Evolutionary conservation across 1,140 invertebrate species (phyloP).

Genomic region (Drosophila pruinosa): DNA sequence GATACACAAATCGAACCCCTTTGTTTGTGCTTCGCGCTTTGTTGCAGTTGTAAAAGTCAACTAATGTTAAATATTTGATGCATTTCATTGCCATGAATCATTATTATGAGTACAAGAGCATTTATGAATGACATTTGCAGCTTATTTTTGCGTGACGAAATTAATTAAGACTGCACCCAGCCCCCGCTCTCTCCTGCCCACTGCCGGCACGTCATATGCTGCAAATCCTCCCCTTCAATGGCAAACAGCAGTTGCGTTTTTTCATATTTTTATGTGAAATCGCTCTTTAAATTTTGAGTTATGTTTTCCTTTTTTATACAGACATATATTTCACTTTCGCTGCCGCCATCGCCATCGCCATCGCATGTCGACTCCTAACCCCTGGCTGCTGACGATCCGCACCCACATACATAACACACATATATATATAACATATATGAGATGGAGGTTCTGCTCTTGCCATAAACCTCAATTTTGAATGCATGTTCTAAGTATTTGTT

Average conservation of each 20-base stretch:
- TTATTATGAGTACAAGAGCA: constrained; percentile 46
- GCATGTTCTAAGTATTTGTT: constrained; percentile 63
- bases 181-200: not conserved
- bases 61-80: constrained; percentile 50
- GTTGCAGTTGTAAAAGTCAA: constrained; percentile 8
- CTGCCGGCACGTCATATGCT: constrained; percentile 61
- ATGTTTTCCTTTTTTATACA: not conserved
- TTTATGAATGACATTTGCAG: constrained; percentile 65
- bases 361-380: constrained; percentile 36
- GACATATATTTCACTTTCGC: constrained; percentile 25
- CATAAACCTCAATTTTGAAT: constrained; percentile 72
- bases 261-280: constrained; percentile 33
- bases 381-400: not conserved
- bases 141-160: constrained; percentile 74
- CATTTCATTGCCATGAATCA: constrained; percentile 74
- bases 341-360: constrained; percentile 1
- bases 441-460: constrained; percentile 17
- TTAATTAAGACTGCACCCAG: constrained; percentile 61
- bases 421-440: too few species aligned
- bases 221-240: not conserved
- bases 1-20: not conserved
- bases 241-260: constrained; percentile 1
- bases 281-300: constrained; percentile 32
- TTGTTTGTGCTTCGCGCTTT: not conserved
- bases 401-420: too few species aligned